Evolutionary conservation across 2,113 vertebrate species (phyloP), one percentile per base, ranked within the genome.

Genomic region (Leiothrix lutea): DNA sequence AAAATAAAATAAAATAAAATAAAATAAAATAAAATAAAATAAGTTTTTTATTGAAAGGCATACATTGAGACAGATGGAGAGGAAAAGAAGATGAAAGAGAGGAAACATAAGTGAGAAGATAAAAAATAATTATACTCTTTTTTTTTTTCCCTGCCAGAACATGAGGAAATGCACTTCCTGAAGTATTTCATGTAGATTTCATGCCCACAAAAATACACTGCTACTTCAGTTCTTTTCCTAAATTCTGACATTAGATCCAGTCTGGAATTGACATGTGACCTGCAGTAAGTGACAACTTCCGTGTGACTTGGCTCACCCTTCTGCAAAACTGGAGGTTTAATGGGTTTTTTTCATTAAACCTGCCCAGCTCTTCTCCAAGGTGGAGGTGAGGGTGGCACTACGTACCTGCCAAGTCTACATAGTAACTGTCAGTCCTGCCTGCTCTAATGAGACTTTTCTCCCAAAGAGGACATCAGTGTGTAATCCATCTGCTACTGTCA

Each of bases 391-490:
- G 33, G 18, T 9, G 1, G 47, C 56, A 66, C 25, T 9, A 11
- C 0, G 3, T 65, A 36, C 31, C 9, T 60, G 44, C 51, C 56
- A 77, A 73, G 18, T 40, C 56, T 64, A 47, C 47, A 29, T 8
- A 78, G 67, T 78, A 94, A 17, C 72, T 94, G 81, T 88, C 87
- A 90, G 31, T 54, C 38, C 38, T 80, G 65, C 88, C 57, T 1
- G 5, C 54, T 88, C 40, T 94, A 96, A 91, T 82, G 91, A 93
- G 93, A 90, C 51, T 92, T 83, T 78, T 80, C 64, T 93, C 60
- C 64, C 58, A 58, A 71, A 80, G 51, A 90, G 56, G 56, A 92
- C 81, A 80, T 64, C 40, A 47, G 35, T 42, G 16, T 25, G 36
- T 70, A 58, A 73, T 51, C 74, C 33, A 48, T 66, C 90, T n/a